Evolutionary conservation across 2,888 invertebrate genomes (phyloP), one percentile per base, ranked within the genome.

Genomic region (Meiosimyza platycephala): DNA sequence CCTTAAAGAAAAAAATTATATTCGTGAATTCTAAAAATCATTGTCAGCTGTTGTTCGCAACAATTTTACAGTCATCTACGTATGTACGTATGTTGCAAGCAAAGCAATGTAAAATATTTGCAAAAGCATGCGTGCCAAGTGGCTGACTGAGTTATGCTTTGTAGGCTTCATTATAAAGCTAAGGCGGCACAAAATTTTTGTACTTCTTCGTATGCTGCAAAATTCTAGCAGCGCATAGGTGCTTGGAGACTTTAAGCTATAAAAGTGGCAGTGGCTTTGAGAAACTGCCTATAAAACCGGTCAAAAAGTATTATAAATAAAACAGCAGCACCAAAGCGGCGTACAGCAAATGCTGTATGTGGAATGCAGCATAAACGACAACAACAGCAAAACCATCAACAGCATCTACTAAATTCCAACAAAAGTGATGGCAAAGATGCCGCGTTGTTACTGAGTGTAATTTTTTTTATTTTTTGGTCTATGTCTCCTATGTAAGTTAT

Each of bases 91-190:
- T 40, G 40, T 40, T 40, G 40, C 40, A 40, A 40, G 40, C 40
- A 40, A 40, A 40, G 9, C 40, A 40, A 40, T 40, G 40, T 7
- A 40, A 7, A 40, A 40, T 40, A 40, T 40, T 40, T 40, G 40
- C 40, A 40, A 18, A 63, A 63, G 48, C 48, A 63, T 63, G 47
- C 63, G 48, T 9, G 40, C 63, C 47, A 63, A 18, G 15, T 16
- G 47, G 50, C 63, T 63, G 63, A 40, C 63, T 63, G 48, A 63
- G 48, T 47, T 63, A 40, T 63, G 63, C 48, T 63, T 63, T 63
- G 63, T 48, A 63, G n/a, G 18, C 57, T 18, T 57, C 28, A 12
- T 57, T 57, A 57, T 13, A 28, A 18, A 22, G 57, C 57, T 57
- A 28, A 57, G 22, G 57, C n/a, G 12, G 57, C n/a, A 22, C 28